phyloP scores from a whole-genome alignment of 2,113 vertebrate genomes.

The Columba livia region DNA sequence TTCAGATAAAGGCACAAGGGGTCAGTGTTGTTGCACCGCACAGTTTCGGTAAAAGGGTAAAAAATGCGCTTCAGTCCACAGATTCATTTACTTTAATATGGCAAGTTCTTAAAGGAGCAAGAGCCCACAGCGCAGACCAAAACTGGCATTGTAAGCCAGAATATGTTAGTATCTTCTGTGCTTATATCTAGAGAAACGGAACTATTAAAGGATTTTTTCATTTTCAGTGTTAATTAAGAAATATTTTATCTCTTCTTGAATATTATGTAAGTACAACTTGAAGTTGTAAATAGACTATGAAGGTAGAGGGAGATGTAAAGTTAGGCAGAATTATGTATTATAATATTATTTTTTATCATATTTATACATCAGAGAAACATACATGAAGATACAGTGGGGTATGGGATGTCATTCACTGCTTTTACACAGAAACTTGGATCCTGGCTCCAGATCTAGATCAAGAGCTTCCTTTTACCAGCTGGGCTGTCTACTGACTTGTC shows the following conservation, averaged over 20 bases:
- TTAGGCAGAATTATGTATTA: not conserved
- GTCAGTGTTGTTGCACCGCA: slow-evolving; percentile 58
- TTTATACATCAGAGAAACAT: not conserved
- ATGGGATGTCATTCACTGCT: not conserved
- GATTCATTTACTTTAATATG: not conserved
- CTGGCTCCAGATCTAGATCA: not conserved
- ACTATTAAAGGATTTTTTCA: not conserved
- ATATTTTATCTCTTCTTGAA: not conserved
- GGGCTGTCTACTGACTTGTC: not conserved
- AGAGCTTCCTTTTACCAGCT: not conserved
- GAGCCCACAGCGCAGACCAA: not conserved
- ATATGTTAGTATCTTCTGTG: not conserved
- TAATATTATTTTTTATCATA: not conserved
- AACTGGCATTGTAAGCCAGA: not conserved
- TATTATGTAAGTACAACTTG: not conserved
- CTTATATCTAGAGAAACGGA: fast-evolving
- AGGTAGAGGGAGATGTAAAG: not conserved
- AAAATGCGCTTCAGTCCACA: not conserved
- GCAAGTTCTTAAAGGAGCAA: not conserved
- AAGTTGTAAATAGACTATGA: not conserved
- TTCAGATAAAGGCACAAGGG: slow-evolving; percentile 38
- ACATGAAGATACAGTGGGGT: not conserved
- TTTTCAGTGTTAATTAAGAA: not conserved
- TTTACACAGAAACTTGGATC: not conserved
- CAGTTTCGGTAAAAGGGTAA: not conserved